Conservation (phyloP, 2,113 vertebrate genomes). For the Rhinolophus sinicus region DNA sequence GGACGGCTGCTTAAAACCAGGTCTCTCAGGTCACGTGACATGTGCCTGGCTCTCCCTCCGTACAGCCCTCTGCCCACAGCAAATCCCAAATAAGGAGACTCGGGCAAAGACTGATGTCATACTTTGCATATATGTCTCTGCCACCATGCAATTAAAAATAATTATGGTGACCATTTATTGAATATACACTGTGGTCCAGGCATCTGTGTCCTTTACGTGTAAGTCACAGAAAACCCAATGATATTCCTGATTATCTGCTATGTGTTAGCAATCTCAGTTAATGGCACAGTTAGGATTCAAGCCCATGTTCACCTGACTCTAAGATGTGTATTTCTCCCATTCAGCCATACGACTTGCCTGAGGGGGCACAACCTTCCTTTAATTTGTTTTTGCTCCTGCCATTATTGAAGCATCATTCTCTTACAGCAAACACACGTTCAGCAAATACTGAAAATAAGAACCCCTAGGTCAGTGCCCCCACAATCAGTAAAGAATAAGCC, state of each 20-base stretch:
- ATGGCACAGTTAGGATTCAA: background rate
- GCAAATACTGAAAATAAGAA: background rate
- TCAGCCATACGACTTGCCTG: background rate
- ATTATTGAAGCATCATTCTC: background rate
- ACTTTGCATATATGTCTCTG: background rate
- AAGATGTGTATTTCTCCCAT: background rate
- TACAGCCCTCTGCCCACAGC: background rate
- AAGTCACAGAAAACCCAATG: background rate
- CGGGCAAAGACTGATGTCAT: background rate
- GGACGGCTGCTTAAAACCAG: background rate
- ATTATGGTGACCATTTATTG: background rate
- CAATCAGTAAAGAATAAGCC: background rate
- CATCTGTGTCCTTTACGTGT: background rate
- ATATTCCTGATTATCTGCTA: background rate
- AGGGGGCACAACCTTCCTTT: background rate
- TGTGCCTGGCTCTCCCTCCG: background rate
- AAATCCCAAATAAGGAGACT: background rate
- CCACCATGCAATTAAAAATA: background rate
- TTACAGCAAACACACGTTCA: background rate
- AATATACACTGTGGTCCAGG: background rate
- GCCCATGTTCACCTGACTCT: background rate
- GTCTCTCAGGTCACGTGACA: background rate
- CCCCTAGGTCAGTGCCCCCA: background rate
- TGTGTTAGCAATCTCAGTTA: background rate
- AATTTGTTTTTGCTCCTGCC: background rate